Base-by-base conservation (phyloP, 1,140 invertebrate genomes). In the Carposina sasakii region DNA sequence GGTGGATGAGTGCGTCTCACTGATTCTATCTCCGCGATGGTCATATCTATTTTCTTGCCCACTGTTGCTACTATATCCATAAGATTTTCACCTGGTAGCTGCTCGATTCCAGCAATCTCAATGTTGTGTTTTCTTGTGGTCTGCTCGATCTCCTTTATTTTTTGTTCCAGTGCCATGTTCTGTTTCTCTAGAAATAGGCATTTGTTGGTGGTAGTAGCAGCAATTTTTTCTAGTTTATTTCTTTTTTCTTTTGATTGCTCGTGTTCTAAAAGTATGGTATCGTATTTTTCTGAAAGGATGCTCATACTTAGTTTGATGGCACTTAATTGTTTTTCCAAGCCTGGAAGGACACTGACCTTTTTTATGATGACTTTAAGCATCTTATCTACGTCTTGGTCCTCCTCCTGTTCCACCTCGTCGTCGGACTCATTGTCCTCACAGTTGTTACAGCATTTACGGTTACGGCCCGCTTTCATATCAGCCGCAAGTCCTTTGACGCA, bases 401-500 rank as follows among this genome's bases (percentile, higher is more conserved):
- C 31, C 1, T 34, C 31, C 0, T 23, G 20, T n/a, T n/a, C 3
- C 13, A 16, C 43, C 16, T 46, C 43, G 15, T 47, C 36, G 2
- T 52, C 48, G 5, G 45, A 44, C 0, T 26, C 52, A 2, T 53
- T 47, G 0, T 51, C 51, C 10, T 51, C 56, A 40, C 56, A 58
- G 34, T 54, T 58, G 19, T 58, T 58, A 20, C 51, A 54, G 20
- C 41, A 44, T 2, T 23, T 39, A 8, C 49, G 13, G 2, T 37
- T 40, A 44, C 12, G 37, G 1, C 56, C 56, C 12, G 34, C 37
- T 45, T 54, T 54, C 13, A 59, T 13, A 34, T 59, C 56, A 0
- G 47, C 56, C 0, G 31, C 30, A 15, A 59, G 24, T 1, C 56
- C 56, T 30, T 59, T 59, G 0, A 59, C 56, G 37, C 56, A 59